phyloP scores from a whole-genome alignment of 2,113 vertebrate species.

The Australoheros scitulus region DNA sequence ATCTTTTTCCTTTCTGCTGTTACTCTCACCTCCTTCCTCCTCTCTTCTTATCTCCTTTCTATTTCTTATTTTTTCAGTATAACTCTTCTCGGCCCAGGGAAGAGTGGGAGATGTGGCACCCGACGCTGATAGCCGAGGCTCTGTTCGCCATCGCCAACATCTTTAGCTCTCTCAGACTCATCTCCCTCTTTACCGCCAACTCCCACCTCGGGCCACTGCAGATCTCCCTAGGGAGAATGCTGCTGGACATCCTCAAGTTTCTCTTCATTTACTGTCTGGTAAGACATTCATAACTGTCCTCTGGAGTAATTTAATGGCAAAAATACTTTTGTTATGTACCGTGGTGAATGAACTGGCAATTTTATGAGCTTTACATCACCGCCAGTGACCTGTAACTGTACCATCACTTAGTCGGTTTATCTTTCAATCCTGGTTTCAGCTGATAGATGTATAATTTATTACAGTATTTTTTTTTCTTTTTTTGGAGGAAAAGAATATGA shows the following conservation, averaged over 20 bases:
- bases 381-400: not conserved
- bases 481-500: not conserved
- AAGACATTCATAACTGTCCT: not conserved
- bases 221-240: slow-evolving; percentile 95
- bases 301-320: not conserved
- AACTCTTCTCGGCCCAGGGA: slow-evolving; percentile 93
- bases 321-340: not conserved
- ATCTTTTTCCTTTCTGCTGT: not conserved
- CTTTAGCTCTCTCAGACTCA: slow-evolving; percentile 93
- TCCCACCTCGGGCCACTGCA: slow-evolving; percentile 95
- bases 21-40: not conserved
- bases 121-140: slow-evolving; percentile 93
- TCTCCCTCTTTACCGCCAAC: slow-evolving; percentile 96
- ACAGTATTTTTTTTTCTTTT: not conserved
- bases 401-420: not conserved
- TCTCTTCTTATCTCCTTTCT: not conserved
- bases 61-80: slow-evolving; percentile 81
- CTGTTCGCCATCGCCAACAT: slow-evolving; percentile 98
- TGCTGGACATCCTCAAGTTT: slow-evolving; percentile 98
- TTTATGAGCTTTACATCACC: not conserved
- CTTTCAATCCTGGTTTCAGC: not conserved
- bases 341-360: not conserved
- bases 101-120: slow-evolving; percentile 99
- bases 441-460: not conserved
- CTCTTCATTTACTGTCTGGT: slow-evolving; percentile 93